Evolutionary conservation across 2,113 vertebrate species (phyloP).

Genomic region (Xyliphius kryptos): DNA sequence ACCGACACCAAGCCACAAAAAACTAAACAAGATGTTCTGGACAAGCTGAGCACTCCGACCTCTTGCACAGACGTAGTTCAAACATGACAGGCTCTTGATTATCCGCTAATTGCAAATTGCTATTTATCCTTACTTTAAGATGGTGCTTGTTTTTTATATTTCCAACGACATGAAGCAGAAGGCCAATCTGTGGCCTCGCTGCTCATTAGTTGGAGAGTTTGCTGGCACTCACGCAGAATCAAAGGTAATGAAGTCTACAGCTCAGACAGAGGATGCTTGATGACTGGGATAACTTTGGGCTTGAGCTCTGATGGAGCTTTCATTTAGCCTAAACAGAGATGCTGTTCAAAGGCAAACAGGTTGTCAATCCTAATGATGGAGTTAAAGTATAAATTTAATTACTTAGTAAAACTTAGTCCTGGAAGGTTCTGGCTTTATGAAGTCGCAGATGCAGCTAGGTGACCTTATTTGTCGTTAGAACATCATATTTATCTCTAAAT

Average conservation of each 20-base stretch:
- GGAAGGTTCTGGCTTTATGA: background rate
- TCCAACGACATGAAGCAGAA: background rate
- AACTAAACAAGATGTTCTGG: too few relatives aligned
- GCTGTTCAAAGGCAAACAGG: background rate
- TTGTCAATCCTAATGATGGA: background rate
- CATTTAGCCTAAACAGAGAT: background rate
- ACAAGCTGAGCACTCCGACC: too few relatives aligned
- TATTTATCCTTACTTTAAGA: conserved; percentile 1
- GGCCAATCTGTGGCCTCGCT: conserved; percentile 7
- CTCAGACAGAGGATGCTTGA: conserved; percentile 1
- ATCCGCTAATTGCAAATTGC: conserved; percentile 1
- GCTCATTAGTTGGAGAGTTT: conserved; percentile 6
- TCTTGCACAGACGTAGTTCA: background rate
- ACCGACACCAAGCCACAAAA: too few relatives aligned
- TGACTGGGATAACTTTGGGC: background rate
- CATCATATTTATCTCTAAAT: too few relatives aligned
- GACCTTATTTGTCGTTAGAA: conserved; percentile 1
- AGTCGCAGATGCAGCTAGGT: background rate
- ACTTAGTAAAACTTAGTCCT: background rate
- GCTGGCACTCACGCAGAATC: background rate
- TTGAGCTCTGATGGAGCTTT: background rate
- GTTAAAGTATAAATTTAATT: background rate
- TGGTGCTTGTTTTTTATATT: background rate
- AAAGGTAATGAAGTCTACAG: conserved; percentile 5
- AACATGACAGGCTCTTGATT: background rate